phyloP scores from a whole-genome alignment of 2,888 invertebrate species.

The Phlogophora meticulosa region DNA sequence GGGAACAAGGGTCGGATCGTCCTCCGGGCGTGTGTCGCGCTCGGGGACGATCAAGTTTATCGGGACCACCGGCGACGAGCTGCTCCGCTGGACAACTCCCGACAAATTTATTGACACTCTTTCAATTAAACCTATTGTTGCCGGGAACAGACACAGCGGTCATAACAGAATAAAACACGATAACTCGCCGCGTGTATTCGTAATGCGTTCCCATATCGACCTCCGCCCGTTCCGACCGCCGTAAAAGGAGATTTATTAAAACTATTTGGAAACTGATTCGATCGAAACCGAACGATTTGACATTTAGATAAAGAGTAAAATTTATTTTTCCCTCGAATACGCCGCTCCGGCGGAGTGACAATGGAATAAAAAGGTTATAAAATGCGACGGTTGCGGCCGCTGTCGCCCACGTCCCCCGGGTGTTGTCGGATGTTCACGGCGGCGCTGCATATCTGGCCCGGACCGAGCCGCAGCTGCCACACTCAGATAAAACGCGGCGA shows the following conservation, averaged over 20 bases:
- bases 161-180: conserved; percentile 89
- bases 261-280: conserved; percentile 91
- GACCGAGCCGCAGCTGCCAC: conserved; percentile 78
- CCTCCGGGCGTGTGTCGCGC: conserved; percentile 81
- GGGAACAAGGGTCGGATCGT: conserved; percentile 80
- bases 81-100: conserved; percentile 75
- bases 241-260: conserved; percentile 91
- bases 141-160: conserved; percentile 83
- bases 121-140: conserved; percentile 91
- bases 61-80: conserved; percentile 88
- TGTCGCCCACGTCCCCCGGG: conserved; percentile 88
- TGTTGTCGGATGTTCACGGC: conserved; percentile 82
- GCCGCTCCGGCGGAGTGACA: conserved; percentile 87
- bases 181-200: conserved; percentile 88
- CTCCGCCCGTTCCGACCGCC: conserved; percentile 81
- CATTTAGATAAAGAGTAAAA: conserved; percentile 91
- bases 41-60: conserved; percentile 80
- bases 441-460: conserved; percentile 77
- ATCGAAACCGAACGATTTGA: conserved; percentile 91
- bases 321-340: conserved; percentile 89
- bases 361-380: conserved; percentile 91
- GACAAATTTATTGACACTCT: conserved; percentile 91
- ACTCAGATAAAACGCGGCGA: conserved; percentile 87
- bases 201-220: conserved; percentile 86
- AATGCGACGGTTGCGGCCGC: conserved; percentile 85